These are phyloP conservation scores for Ornithoptera priamus DNA, from an alignment of 2,888 invertebrate species.

Conservation along the genomic window DNA sequence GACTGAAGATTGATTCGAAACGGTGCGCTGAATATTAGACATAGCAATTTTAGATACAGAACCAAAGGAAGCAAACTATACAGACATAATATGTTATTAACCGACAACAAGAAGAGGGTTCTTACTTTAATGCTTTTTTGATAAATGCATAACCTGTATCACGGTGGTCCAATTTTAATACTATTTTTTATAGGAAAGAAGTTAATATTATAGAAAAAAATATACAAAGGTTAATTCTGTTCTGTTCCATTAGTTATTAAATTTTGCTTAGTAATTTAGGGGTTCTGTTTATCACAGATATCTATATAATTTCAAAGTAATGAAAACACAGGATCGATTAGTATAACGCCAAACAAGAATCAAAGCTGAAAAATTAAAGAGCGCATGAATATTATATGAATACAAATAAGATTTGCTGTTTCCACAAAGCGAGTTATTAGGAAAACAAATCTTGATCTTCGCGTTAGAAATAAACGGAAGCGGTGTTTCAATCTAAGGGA, in stretches of 20 bases:
- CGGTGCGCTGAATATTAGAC: not conserved
- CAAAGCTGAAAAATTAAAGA: not conserved
- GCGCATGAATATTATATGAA: not conserved
- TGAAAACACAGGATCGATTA: not conserved
- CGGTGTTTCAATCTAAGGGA: slow-evolving; percentile 40
- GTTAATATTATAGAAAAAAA: no score
- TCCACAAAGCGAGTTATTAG: slow-evolving; percentile 23
- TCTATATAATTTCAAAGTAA: no score
- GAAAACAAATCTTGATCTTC: slow-evolving; percentile 30
- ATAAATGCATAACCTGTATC: no score
- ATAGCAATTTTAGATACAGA: not conserved
- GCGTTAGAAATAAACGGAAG: slow-evolving; percentile 36
- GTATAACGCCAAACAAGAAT: not conserved
- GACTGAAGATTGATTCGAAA: not conserved
- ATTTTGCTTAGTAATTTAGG: no score
- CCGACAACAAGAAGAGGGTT: not conserved
- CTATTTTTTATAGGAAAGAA: no score
- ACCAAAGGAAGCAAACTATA: not conserved
- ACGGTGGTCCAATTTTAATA: no score
- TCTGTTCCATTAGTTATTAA: no score
- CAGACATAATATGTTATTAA: not conserved
- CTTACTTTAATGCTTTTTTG: not conserved
- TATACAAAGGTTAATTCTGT: no score
- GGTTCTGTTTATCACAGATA: no score
- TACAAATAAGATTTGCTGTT: slow-evolving; percentile 7